phyloP scores from a whole-genome alignment of 2,113 vertebrate genomes.

The Calyptomena viridis region DNA sequence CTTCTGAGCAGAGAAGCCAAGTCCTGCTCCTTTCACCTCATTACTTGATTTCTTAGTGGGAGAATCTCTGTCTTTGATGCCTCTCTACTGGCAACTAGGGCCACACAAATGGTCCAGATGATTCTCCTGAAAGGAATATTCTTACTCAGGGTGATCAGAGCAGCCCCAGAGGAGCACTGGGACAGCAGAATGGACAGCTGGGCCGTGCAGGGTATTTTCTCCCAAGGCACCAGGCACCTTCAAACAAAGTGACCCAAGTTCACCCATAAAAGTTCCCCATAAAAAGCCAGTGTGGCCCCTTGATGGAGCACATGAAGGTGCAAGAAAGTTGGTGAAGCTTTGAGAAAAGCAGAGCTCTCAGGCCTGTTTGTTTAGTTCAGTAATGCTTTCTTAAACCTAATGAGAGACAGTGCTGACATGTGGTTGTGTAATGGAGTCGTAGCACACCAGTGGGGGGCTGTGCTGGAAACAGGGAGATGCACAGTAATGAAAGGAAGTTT shows the following conservation, averaged over 20 bases:
- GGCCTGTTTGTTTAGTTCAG: not conserved
- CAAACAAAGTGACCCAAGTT: not conserved
- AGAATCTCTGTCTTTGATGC: not conserved
- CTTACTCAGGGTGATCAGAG: not conserved
- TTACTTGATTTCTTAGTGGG: not conserved
- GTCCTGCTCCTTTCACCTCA: not conserved
- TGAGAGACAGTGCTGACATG: not conserved
- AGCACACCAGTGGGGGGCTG: not conserved
- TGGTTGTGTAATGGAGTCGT: not conserved
- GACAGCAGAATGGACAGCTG: not conserved
- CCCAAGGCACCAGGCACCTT: not conserved
- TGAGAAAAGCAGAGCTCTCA: not conserved
- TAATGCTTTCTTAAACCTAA: not conserved
- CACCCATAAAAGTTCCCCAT: rapidly evolving
- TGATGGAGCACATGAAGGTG: not conserved
- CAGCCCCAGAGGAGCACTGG: not conserved
- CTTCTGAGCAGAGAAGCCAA: not conserved
- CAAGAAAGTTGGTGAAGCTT: not conserved
- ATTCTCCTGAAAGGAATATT: not conserved
- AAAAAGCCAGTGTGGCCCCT: not conserved
- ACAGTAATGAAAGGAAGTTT: not conserved
- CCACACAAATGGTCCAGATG: not conserved
- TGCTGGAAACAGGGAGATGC: not conserved
- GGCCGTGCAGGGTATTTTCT: not conserved
- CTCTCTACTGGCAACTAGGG: not conserved